Base-by-base conservation (phyloP, 2,888 invertebrate species). In the Palloptera scutellata region DNA sequence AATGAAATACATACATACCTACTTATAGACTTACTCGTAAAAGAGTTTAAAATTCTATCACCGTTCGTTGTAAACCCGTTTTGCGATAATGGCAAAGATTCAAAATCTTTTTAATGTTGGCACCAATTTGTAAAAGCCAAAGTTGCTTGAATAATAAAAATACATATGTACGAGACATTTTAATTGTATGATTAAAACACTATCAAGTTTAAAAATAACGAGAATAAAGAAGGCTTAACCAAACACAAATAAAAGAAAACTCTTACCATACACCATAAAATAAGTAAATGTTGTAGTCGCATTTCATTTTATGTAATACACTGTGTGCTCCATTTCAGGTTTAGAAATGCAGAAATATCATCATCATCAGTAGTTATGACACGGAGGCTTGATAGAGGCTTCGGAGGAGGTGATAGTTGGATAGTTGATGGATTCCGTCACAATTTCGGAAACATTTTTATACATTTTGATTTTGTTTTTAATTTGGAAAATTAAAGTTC, bases 171-270 rank as follows among this genome's bases (percentile, higher is more conserved):
- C 58, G 63, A 61, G 61, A 64, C 48, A 68, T 64, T 68, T 68
- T 61, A 64, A 64, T 54, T 48, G 61, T 67, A 67, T 57, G 67
- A 66, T 61, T 55, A 41, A 55, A 66, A 55, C 30, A 30, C 40
- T 17, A 55, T 43, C 41, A 54, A 54, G 45, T 67, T 60, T 63
- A 59, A 67, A 58, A 64, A 55, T 57, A 64, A 67, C 60, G 67
- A 63, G 51, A 64, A 67, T 67, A 64, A 64, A 67, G 64, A 67
- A 64, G 64, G 67, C 64, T 64, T 64, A 55, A 66, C 61, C 54
- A 48, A 66, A 40, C 55, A 51, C 20, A 30, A 51, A 19, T 8
- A 58, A 15, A 12, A 20, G 53, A 8, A 20, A 20, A 51, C n/a
- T 48, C 12, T 15, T 19, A 57, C 17, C 30, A 48, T 42, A 61